phyloP scores from a whole-genome alignment of 2,797 vertebrate genomes.

The Falco peregrinus region DNA sequence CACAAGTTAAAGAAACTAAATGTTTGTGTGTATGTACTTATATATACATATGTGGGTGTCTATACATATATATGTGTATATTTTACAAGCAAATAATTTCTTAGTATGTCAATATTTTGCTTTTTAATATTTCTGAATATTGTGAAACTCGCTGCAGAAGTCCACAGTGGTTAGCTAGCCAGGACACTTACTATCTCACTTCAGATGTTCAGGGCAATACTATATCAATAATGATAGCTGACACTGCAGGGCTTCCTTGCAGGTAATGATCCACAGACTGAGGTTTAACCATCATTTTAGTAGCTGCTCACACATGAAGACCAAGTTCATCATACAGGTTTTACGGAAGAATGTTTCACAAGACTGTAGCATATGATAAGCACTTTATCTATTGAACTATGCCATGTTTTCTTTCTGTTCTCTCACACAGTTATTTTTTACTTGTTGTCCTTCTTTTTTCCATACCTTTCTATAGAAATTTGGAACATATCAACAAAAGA shows the following conservation, averaged over 20 bases:
- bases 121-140: background rate
- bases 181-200: conserved; percentile 6
- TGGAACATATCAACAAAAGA: background rate
- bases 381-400: background rate
- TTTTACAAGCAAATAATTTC: background rate
- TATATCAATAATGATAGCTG: conserved; percentile 24
- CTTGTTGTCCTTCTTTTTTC: background rate
- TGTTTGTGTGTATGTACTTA: background rate
- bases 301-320: background rate
- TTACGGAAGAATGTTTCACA: background rate
- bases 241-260: conserved; percentile 18
- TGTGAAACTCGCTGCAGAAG: background rate
- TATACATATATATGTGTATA: too few relatives aligned
- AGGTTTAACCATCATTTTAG: background rate
- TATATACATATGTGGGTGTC: background rate
- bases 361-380: background rate
- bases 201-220: background rate
- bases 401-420: background rate
- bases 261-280: background rate
- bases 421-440: background rate
- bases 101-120: background rate
- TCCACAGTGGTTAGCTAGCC: background rate
- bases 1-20: background rate
- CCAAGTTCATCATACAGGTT: background rate
- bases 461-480: background rate